Evolutionary conservation across 2,113 vertebrate genomes (phyloP).

Genomic region (Acrocephalus kingi): DNA sequence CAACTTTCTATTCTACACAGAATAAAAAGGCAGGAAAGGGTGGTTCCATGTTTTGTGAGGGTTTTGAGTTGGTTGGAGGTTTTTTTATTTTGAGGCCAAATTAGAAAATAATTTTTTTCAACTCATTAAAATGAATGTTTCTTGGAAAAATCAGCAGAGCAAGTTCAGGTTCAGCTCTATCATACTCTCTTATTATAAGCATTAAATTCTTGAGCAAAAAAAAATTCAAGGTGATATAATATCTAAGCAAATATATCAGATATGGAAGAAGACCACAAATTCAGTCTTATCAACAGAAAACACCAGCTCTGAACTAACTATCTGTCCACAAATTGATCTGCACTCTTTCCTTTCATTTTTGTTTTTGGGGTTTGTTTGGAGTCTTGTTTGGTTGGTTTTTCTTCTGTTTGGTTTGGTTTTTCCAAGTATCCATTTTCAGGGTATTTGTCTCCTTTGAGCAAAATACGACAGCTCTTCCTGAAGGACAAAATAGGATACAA

Average conservation of each 20-base stretch:
- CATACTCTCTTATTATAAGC: not conserved
- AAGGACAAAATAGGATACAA: not conserved
- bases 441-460: not conserved
- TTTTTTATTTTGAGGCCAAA: not conserved
- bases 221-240: not conserved
- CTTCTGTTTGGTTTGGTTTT: not conserved
- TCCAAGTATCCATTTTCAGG: not conserved
- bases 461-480: not conserved
- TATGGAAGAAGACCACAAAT: not conserved
- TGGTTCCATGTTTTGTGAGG: not conserved
- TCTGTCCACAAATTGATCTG: not conserved
- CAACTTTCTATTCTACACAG: not conserved
- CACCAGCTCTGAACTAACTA: not conserved
- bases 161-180: not conserved
- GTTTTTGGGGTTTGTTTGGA: not conserved
- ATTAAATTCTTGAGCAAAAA: not conserved
- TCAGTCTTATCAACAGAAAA: not conserved
- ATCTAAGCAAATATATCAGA: not conserved
- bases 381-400: not conserved
- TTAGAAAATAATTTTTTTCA: not conserved
- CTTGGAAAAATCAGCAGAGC: not conserved
- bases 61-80: not conserved
- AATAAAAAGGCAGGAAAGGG: constrained; percentile 53
- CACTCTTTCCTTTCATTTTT: not conserved
- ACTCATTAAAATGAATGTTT: not conserved